Percentiles rank a stretch among this genome's conserved stretches.
Conservation (phyloP, 2,888 invertebrate species). For the Lucinisca nassula region DNA sequence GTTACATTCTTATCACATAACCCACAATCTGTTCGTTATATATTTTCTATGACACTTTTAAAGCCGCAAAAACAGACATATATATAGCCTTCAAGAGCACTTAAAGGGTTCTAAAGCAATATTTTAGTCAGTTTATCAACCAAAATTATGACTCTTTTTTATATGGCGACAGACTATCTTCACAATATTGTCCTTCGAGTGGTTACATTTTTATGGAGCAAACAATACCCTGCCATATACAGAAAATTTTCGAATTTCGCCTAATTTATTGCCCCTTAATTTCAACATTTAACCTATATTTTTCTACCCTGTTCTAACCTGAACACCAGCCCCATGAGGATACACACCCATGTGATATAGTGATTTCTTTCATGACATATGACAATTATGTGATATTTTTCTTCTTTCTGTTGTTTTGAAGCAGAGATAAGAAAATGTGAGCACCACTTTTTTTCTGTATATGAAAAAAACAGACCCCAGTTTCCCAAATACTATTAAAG, state of each 20-base stretch:
- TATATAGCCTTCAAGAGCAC: conserved; percentile 61
- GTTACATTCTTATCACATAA: conserved; percentile 15
- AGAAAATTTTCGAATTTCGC: conserved; percentile 47
- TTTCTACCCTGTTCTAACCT: neutral
- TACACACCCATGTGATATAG: no score
- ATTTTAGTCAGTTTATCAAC: conserved; percentile 71
- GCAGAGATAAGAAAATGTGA: no score
- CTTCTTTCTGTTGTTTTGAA: no score
- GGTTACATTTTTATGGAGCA: conserved; percentile 51
- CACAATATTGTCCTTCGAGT: conserved; percentile 65
- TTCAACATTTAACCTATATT: neutral
- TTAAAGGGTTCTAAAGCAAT: conserved; percentile 50
- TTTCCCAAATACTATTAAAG: no score
- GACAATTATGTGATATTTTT: no score
- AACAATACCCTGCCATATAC: conserved; percentile 63
- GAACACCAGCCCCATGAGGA: no score
- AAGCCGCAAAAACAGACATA: conserved; percentile 33
- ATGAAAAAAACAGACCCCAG: no score
- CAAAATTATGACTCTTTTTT: conserved; percentile 68
- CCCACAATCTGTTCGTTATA: conserved; percentile 1
- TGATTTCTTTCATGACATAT: no score
- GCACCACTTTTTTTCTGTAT: no score
- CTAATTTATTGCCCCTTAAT: conserved; percentile 46
- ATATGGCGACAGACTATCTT: conserved; percentile 63
- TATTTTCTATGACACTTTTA: conserved; percentile 19